These are phyloP conservation scores for Alloplasta piceator DNA, from an alignment of 2,888 invertebrate genomes.

Conservation along the genomic window DNA sequence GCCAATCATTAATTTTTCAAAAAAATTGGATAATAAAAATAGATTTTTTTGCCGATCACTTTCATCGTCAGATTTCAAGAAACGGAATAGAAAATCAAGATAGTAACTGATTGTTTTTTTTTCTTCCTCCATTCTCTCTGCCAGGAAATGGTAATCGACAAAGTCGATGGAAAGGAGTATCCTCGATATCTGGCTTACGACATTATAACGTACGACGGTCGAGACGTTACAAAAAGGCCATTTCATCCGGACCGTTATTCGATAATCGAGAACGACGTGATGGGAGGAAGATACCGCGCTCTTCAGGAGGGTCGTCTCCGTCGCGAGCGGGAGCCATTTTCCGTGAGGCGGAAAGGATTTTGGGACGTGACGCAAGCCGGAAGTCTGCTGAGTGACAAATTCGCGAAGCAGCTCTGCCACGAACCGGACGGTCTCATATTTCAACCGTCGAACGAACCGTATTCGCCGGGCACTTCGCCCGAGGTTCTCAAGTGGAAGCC, in stretches of 20 bases:
- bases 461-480: constrained; percentile 91
- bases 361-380: constrained; percentile 91
- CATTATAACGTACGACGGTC: constrained; percentile 92
- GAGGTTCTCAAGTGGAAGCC: constrained; percentile 99
- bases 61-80: too few relatives aligned
- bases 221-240: constrained; percentile 89
- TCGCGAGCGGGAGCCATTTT: constrained; percentile 93
- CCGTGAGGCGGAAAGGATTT: constrained; percentile 95
- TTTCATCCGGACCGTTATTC: constrained; percentile 91
- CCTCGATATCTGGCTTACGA: constrained; percentile 98
- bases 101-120: constrained; percentile 12
- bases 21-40: too few relatives aligned
- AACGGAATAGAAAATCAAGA: not conserved
- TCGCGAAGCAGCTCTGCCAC: constrained; percentile 93
- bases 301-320: constrained; percentile 90
- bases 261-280: constrained; percentile 90
- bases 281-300: constrained; percentile 89
- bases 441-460: constrained; percentile 95
- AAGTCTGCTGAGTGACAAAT: constrained; percentile 91
- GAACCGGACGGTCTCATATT: constrained; percentile 99
- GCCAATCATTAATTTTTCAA: too few relatives aligned
- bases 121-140: constrained; percentile 72
- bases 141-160: constrained; percentile 97
- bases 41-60: too few relatives aligned
- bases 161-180: constrained; percentile 88